Percentiles rank a stretch among this genome's conserved stretches.
These are phyloP conservation scores for Pitta sordida DNA, from an alignment of 2,113 vertebrate species.

Conservation along the genomic window DNA sequence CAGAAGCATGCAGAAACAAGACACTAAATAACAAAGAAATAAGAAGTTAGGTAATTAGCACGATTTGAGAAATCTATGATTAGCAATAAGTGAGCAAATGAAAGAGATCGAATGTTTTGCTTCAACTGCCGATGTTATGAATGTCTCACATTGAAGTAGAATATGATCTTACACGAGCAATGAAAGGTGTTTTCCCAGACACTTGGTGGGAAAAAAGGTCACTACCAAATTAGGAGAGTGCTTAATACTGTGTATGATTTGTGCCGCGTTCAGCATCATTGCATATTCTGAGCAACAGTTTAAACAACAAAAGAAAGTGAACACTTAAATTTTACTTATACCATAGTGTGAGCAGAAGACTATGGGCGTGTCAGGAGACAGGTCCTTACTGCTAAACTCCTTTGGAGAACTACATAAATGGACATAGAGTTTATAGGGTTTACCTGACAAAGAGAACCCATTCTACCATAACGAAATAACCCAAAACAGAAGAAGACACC, in stretches of 20 bases:
- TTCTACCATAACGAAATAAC: not conserved
- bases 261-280: not conserved
- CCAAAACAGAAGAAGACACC: not conserved
- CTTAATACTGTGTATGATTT: not conserved
- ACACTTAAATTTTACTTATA: not conserved
- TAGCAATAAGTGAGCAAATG: not conserved
- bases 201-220: fast-evolving
- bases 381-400: not conserved
- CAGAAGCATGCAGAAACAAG: not conserved
- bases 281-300: fast-evolving
- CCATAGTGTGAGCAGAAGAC: not conserved
- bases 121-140: not conserved
- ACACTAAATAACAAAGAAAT: not conserved
- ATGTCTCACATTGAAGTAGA: not conserved
- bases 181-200: not conserved
- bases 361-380: fast-evolving
- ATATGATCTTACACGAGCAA: fast-evolving
- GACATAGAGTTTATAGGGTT: not conserved
- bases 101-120: not conserved
- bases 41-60: not conserved
- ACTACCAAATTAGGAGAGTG: not conserved
- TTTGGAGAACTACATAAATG: not conserved
- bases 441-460: not conserved
- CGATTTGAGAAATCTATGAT: not conserved
- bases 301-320: not conserved